Evolutionary conservation across 2,113 vertebrate genomes (phyloP).

Genomic region (Sander vitreus): DNA sequence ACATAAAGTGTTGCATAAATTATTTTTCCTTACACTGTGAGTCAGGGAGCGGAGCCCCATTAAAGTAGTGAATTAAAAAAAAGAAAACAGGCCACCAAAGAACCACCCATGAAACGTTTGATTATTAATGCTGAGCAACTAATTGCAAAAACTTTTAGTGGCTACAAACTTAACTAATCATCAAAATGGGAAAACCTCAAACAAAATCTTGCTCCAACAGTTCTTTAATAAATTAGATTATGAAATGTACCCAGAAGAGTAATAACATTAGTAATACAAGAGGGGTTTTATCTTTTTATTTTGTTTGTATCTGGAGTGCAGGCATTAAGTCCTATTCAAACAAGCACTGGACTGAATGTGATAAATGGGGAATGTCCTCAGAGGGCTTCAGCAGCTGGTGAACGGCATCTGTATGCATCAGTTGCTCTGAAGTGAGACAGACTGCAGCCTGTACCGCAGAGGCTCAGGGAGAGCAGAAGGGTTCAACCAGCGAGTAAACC

Average conservation of each 20-base stretch:
- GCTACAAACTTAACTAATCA: conserved; percentile 21
- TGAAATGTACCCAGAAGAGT: background rate
- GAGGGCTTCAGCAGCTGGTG: conserved; percentile 59
- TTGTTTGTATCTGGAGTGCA: conserved; percentile 17
- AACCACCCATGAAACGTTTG: background rate
- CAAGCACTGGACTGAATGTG: conserved; percentile 43
- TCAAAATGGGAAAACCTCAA: conserved; percentile 8
- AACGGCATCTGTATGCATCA: conserved; percentile 72
- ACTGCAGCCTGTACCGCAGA: conserved; percentile 74
- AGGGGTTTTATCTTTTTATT: conserved; percentile 8
- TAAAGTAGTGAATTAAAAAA: background rate
- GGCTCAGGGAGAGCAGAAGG: conserved; percentile 44
- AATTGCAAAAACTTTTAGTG: background rate
- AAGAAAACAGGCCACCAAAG: background rate
- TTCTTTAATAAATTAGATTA: conserved; percentile 10
- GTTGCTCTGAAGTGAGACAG: conserved; percentile 61
- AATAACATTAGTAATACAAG: background rate
- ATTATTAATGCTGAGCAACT: background rate
- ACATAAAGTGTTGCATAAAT: too few relatives aligned
- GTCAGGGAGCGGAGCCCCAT: background rate
- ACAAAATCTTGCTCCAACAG: background rate
- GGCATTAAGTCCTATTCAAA: conserved; percentile 36
- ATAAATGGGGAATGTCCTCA: conserved; percentile 53
- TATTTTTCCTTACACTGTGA: background rate
- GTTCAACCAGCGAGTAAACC: conserved; percentile 33